Conservation (phyloP, 1,140 invertebrate genomes). For the Proctacanthus coquilletti region DNA sequence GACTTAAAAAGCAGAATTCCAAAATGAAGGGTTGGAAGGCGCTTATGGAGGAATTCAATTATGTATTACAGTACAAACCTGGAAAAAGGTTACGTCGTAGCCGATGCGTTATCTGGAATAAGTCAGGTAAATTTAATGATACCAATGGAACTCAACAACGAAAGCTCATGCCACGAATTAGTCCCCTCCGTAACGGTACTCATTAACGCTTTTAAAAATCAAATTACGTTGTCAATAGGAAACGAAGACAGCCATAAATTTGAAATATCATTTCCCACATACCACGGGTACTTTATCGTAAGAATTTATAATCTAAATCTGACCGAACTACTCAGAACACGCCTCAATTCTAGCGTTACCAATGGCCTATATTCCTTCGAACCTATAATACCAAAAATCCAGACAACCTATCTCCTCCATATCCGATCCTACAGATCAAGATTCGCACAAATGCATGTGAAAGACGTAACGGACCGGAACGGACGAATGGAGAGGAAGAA, state of each 20-base stretch:
- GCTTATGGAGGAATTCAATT: conserved; percentile 19
- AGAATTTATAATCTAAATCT: too few relatives aligned
- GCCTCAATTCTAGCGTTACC: too few relatives aligned
- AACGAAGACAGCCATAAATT: neutral
- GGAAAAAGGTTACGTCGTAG: conserved; percentile 13
- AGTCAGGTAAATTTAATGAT: neutral
- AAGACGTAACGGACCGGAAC: conserved; percentile 1
- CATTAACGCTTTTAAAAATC: conserved; percentile 1
- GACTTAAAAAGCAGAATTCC: conserved; percentile 21
- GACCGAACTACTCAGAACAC: too few relatives aligned
- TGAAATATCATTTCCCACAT: too few relatives aligned
- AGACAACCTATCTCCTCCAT: too few relatives aligned
- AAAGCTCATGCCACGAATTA: neutral
- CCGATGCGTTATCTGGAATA: conserved; percentile 4
- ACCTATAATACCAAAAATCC: too few relatives aligned
- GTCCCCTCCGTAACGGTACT: neutral
- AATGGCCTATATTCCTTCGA: too few relatives aligned
- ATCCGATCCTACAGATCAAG: too few relatives aligned
- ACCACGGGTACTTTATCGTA: too few relatives aligned
- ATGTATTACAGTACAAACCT: conserved; percentile 12
- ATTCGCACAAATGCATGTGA: conserved; percentile 2
- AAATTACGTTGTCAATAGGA: neutral
- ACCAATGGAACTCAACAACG: neutral
- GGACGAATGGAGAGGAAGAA: conserved; percentile 8
- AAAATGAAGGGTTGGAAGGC: conserved; percentile 12